phyloP scores from a whole-genome alignment of 2,888 invertebrate genomes.

The Acanthacorydalis orientalis region DNA sequence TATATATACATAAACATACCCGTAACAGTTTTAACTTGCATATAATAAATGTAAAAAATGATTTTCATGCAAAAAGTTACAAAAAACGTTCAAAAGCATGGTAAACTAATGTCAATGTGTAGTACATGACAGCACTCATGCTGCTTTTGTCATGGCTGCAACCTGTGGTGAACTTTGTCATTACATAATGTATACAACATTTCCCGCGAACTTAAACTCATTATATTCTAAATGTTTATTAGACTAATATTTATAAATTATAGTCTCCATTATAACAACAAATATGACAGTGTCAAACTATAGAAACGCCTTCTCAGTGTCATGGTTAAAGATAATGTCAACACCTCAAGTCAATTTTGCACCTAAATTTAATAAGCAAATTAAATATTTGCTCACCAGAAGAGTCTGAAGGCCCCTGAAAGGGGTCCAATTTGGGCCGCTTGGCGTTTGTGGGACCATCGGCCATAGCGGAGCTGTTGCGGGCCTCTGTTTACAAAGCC shows the following conservation, averaged over 20 bases:
- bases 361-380: neutral
- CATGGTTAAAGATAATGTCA: neutral
- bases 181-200: too few species aligned
- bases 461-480: constrained; percentile 45
- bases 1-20: too few species aligned
- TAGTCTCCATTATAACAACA: neutral
- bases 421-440: constrained; percentile 83
- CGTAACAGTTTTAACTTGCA: too few species aligned
- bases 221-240: too few species aligned
- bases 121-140: too few species aligned
- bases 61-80: too few species aligned
- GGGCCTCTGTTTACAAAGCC: constrained; percentile 44
- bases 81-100: too few species aligned
- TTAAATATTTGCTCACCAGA: constrained; percentile 44
- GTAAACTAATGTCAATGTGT: too few species aligned
- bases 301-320: constrained; percentile 21
- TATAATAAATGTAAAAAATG: too few species aligned
- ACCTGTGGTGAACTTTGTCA: neutral
- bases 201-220: too few species aligned
- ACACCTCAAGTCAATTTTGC: neutral
- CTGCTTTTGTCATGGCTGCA: neutral
- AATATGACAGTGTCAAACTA: constrained; percentile 13
- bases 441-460: constrained; percentile 90
- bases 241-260: neutral
- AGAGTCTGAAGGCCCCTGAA: constrained; percentile 64